Evolutionary conservation across 2,797 vertebrate genomes (phyloP).

Genomic region (Echeneis naucrates): DNA sequence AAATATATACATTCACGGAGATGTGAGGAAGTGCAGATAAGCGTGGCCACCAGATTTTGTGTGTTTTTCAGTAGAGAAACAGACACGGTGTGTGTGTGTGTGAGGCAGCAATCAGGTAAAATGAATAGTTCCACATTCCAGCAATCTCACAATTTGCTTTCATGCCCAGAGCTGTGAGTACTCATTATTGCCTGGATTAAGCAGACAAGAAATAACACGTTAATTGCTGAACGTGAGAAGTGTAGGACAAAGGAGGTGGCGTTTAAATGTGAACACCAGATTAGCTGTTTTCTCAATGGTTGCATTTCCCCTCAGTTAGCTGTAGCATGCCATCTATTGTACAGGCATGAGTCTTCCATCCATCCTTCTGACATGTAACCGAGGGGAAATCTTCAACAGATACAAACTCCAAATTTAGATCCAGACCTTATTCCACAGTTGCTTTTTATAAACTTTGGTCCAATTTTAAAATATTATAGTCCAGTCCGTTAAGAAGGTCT

Average conservation of each 20-base stretch:
- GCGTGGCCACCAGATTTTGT: slow-evolving; percentile 26
- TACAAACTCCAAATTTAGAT: not conserved
- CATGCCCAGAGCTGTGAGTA: not conserved
- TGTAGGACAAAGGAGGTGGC: not conserved
- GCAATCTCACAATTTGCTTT: not conserved
- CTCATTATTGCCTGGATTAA: not conserved
- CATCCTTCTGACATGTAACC: not conserved
- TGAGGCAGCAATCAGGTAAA: slow-evolving; percentile 1
- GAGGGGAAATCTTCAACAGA: not conserved
- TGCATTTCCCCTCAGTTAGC: not conserved
- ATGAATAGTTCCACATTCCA: not conserved
- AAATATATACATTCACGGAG: slow-evolving; percentile 18
- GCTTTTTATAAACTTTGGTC: not conserved
- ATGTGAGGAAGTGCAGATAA: slow-evolving; percentile 37
- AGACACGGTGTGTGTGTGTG: not conserved
- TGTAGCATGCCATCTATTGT: not conserved
- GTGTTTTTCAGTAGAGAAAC: not conserved
- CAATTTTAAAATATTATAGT: not conserved
- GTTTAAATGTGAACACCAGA: not conserved
- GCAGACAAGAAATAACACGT: not conserved
- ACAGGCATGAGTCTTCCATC: not conserved
- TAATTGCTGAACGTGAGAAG: slow-evolving; percentile 1
- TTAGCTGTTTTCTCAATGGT: not conserved
- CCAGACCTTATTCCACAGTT: not conserved
- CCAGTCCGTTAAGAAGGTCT: not conserved